Evolutionary conservation across 2,888 invertebrate species (phyloP).

Genomic region (Melanostoma scalare): DNA sequence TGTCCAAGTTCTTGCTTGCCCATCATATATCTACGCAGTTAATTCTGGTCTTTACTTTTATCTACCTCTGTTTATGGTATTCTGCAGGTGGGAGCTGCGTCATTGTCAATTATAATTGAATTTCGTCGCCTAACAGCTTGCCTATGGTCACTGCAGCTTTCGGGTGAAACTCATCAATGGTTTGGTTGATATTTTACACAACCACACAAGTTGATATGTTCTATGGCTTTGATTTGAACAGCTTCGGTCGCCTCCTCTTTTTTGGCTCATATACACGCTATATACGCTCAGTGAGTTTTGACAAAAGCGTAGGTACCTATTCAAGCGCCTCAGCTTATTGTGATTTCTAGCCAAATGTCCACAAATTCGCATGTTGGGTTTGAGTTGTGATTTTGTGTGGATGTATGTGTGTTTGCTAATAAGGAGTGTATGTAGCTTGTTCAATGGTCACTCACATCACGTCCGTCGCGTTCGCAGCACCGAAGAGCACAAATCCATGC

Average conservation of each 20-base stretch:
- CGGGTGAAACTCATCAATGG: conserved; percentile 24
- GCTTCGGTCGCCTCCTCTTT: conserved; percentile 9
- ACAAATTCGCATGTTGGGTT: not conserved
- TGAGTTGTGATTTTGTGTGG: not conserved
- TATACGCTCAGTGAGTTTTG: conserved; percentile 30
- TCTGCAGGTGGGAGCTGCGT: conserved; percentile 45
- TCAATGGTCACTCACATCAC: conserved; percentile 12
- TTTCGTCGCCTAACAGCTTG: conserved; percentile 46
- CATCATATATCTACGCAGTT: not conserved
- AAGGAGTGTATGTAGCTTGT: not conserved
- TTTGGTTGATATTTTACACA: not conserved
- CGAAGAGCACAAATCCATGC: conserved; percentile 45
- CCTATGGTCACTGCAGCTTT: not conserved
- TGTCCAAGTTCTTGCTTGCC: too few species aligned
- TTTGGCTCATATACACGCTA: conserved; percentile 23
- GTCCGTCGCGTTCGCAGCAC: not conserved
- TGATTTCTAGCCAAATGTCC: conserved; percentile 38
- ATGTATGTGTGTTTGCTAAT: not conserved
- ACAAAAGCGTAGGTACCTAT: conserved; percentile 30
- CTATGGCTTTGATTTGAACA: conserved; percentile 30
- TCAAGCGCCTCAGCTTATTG: conserved; percentile 54
- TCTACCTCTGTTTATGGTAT: conserved; percentile 27
- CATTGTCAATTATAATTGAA: conserved; percentile 69
- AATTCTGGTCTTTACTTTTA: not conserved
- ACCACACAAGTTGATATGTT: not conserved